phyloP scores from a whole-genome alignment of 1,140 invertebrate species.

The Agraylea sexmaculata region DNA sequence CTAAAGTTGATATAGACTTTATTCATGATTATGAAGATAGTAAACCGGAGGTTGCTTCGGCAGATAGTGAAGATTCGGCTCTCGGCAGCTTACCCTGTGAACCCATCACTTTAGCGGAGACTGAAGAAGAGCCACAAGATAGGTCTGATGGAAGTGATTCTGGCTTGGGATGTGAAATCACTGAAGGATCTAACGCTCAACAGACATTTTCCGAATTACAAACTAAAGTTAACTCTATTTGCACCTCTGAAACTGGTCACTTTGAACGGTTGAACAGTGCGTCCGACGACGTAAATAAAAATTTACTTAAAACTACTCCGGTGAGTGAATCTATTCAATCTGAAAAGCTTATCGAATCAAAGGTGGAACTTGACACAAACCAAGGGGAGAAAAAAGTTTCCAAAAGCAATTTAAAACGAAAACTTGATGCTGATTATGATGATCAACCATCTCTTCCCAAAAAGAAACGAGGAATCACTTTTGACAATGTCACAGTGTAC shows the following conservation, averaged over 20 bases:
- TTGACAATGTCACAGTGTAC: constrained; percentile 86
- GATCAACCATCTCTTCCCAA: constrained; percentile 41
- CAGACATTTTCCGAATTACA: constrained; percentile 14
- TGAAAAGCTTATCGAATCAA: no score
- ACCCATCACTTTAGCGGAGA: constrained; percentile 24
- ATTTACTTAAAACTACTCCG: no score
- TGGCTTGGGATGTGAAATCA: constrained; percentile 55
- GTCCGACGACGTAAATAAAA: no score
- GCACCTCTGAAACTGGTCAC: no score
- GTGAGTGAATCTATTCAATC: no score
- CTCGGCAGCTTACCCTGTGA: constrained; percentile 37
- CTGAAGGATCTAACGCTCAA: constrained; percentile 30
- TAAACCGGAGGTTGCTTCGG: constrained; percentile 39
- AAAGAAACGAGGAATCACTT: constrained; percentile 69
- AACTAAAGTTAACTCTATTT: no score
- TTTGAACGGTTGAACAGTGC: no score
- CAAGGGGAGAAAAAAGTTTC: no score
- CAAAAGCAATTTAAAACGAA: constrained; percentile 30
- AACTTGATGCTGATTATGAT: constrained; percentile 20
- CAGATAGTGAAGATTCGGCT: constrained; percentile 40
- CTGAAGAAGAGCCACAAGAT: constrained; percentile 36
- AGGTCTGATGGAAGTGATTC: constrained; percentile 72
- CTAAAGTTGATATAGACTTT: constrained; percentile 38
- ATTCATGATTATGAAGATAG: constrained; percentile 40
- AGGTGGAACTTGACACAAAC: no score